A percentile compares a stretch with the other conserved stretches of the same genome.
phyloP scores from a whole-genome alignment of 2,888 invertebrate species.

The Thymelicus lineola region DNA sequence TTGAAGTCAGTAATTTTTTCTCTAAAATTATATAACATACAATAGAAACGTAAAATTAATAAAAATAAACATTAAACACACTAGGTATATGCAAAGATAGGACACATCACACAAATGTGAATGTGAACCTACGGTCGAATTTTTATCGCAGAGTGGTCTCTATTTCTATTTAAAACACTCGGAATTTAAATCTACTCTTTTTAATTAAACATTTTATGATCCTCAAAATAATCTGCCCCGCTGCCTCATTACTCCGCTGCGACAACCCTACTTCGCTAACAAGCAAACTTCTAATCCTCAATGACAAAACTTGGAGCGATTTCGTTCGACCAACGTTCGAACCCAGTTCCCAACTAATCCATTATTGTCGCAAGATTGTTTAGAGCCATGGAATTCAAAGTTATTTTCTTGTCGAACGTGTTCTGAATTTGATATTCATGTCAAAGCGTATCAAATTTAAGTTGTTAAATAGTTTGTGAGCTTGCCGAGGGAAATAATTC shows the following conservation, averaged over 20 bases:
- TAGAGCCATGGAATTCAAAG: slow-evolving; percentile 21
- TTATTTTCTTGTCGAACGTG: slow-evolving; percentile 20
- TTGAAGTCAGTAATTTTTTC: no score
- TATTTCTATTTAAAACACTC: no score
- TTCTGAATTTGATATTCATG: slow-evolving; percentile 13
- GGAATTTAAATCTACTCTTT: no score
- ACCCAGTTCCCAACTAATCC: slow-evolving; percentile 28
- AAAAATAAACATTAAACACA: no score
- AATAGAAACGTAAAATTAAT: no score
- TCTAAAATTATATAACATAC: no score
- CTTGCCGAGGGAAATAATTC: not conserved
- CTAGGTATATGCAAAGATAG: no score
- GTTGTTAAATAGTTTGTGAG: slow-evolving; percentile 6
- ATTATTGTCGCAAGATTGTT: slow-evolving; percentile 23
- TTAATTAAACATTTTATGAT: not conserved
- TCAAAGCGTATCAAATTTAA: slow-evolving; percentile 17
- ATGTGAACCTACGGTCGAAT: no score
- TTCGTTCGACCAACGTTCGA: slow-evolving; percentile 25
- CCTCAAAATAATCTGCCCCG: not conserved
- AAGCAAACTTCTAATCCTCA: slow-evolving; percentile 52
- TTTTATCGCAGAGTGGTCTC: no score
- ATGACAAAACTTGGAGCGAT: slow-evolving; percentile 39
- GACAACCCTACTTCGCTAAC: slow-evolving; percentile 48
- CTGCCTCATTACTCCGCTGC: slow-evolving; percentile 29
- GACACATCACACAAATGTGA: no score